phyloP scores from a whole-genome alignment of 2,113 vertebrate species.

The Nyctereutes procyonoides region DNA sequence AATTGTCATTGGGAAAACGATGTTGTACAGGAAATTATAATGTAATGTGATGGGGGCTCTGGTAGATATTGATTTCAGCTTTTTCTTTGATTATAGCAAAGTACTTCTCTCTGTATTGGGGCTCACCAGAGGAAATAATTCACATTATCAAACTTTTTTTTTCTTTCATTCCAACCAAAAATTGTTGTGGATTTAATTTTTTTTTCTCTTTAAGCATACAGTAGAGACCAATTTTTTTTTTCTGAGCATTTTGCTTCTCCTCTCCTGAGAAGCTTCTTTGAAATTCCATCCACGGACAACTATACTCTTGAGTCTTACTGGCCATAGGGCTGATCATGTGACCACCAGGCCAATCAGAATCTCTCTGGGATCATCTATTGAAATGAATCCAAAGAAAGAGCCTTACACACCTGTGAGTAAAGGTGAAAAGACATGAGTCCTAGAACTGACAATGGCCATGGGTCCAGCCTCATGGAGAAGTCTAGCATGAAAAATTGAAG shows the following conservation, averaged over 20 bases:
- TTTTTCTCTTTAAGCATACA: not conserved
- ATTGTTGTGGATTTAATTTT: not conserved
- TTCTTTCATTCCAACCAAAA: not conserved
- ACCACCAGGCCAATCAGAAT: not conserved
- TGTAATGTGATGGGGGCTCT: not conserved
- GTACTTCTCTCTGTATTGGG: not conserved
- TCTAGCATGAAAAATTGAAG: not conserved
- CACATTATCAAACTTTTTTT: not conserved
- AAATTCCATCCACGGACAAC: not conserved
- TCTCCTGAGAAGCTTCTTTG: not conserved
- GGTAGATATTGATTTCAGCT: slow-evolving; percentile 29
- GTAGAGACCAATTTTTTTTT: not conserved
- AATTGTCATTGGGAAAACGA: not conserved
- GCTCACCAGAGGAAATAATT: not conserved
- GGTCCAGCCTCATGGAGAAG: not conserved
- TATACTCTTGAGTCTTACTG: not conserved
- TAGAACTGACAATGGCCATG: not conserved
- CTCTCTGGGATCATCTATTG: not conserved
- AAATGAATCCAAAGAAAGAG: slow-evolving; percentile 38
- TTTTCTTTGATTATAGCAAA: not conserved
- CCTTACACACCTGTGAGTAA: not conserved
- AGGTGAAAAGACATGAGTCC: not conserved
- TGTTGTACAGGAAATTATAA: not conserved
- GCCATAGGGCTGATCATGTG: not conserved
- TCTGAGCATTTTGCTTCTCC: not conserved